Base-by-base conservation (phyloP, 2,888 invertebrate genomes). In the Drosophila subsilvestris region DNA sequence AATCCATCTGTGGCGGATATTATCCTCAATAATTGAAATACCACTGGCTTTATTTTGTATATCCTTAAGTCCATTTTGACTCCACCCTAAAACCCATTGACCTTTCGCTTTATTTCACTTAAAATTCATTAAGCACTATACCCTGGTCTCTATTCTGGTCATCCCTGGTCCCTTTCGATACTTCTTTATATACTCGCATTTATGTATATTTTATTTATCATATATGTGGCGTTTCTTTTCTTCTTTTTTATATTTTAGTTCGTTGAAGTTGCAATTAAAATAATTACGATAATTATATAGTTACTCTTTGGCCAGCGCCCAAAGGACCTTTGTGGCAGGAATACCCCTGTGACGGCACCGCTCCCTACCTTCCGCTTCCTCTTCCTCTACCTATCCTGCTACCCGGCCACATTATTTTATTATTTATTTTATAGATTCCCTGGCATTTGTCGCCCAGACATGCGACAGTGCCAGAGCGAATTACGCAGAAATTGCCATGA, bases 261-360 rank as follows among this genome's bases (percentile, higher is more conserved):
- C 25, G 22, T 42, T 47, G n/a, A 51, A 58, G 55, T 60, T 43
- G 58, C 80, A 77, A 84, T 85, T 78, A 85, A 81, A 81, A 56
- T 82, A 82, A 85, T 84, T 81, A 69, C 78, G 66, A 65, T 80
- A 82, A 82, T 84, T 80, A 75, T 72, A 63, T 73, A 51, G 70
- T 72, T 63, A 70, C 63, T 27, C 59, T 43, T 47, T 37, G 37
- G n/a, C n/a, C 37, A 2, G 37, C 37, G 32, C 18, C 51, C 51
- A 32, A 51, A 32, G 51, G 17, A 32, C 51, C 29, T 12, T 12
- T 25, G 25, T 6, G 32, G 17, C 18, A 32, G 51, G 32, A 32
- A 17, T 51, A 14, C 29, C 14, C 37, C 47, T 56, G 56, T 47
- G 29, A 45, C 45, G 56, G 7, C 37, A 37, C 7, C 37, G n/a